Evolutionary conservation across 2,888 invertebrate genomes (phyloP).

Genomic region (Heliconius erato): DNA sequence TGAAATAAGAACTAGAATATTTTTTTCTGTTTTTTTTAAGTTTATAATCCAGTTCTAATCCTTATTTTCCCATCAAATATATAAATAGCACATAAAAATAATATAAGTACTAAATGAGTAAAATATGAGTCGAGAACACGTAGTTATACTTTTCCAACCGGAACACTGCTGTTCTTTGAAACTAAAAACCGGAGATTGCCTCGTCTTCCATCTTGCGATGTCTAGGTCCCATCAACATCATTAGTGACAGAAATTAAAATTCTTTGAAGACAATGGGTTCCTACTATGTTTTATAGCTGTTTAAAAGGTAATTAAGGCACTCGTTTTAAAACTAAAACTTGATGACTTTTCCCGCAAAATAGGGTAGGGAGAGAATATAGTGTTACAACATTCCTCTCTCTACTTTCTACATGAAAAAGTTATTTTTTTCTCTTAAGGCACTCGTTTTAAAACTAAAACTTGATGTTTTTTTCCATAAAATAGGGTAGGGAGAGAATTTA

Average conservation of each 20-base stretch:
- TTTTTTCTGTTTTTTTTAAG: too few relatives aligned
- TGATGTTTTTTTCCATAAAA: too few relatives aligned
- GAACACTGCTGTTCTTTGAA: conserved; percentile 76
- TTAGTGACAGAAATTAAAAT: conserved; percentile 80
- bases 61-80: too few relatives aligned
- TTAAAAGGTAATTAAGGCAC: conserved; percentile 51
- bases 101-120: not conserved
- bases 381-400: too few relatives aligned
- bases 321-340: not conserved
- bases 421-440: conserved; percentile 17
- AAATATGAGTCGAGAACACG: conserved; percentile 57
- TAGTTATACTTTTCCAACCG: conserved; percentile 60
- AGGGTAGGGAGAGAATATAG: too few relatives aligned
- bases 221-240: conserved; percentile 75
- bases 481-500: too few relatives aligned
- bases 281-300: conserved; percentile 39
- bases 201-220: conserved; percentile 69
- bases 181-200: conserved; percentile 86
- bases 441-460: not conserved
- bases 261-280: conserved; percentile 51
- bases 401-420: too few relatives aligned
- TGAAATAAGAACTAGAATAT: too few relatives aligned
- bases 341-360: too few relatives aligned
- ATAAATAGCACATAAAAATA: not conserved
- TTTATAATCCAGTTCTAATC: too few relatives aligned